These are phyloP conservation scores for Alcedo atthis DNA, from an alignment of 2,797 vertebrate genomes.

Conservation along the genomic window DNA sequence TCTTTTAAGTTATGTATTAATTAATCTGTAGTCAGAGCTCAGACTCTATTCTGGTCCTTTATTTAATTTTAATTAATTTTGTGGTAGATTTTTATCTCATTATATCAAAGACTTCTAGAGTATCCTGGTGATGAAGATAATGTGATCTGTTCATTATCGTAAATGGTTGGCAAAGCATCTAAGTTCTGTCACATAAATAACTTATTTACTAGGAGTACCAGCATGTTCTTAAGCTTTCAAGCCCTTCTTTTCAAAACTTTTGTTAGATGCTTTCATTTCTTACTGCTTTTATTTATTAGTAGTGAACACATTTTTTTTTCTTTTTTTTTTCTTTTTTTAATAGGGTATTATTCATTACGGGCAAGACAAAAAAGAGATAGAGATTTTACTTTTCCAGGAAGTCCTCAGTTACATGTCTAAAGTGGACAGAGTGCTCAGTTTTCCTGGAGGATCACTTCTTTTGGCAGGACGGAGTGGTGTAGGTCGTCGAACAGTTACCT, in stretches of 20 bases:
- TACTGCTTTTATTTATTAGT: not conserved
- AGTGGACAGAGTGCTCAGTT: constrained; percentile 91
- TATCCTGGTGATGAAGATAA: not conserved
- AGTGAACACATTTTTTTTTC: not conserved
- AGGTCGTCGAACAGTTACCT: constrained; percentile 89
- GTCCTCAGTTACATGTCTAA: constrained; percentile 91
- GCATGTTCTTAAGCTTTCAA: not conserved
- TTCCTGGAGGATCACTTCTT: constrained; percentile 92
- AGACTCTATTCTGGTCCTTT: not conserved
- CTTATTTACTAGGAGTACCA: not conserved
- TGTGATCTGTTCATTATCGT: not conserved
- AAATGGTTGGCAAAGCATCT: not conserved
- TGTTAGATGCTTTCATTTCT: not conserved
- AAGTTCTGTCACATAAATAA: not conserved
- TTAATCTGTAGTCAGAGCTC: not conserved
- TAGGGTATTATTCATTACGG: constrained; percentile 93
- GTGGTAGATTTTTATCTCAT: not conserved
- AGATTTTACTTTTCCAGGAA: constrained; percentile 93
- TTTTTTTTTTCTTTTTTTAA: not conserved
- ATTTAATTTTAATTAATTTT: constrained; percentile 12
- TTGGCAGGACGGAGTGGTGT: constrained; percentile 93
- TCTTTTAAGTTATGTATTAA: not conserved
- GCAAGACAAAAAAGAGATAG: constrained; percentile 89
- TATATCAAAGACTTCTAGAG: not conserved
- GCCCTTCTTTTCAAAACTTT: not conserved